Evolutionary conservation across 2,797 vertebrate species (phyloP).

Genomic region (Sandelia bainsii): DNA sequence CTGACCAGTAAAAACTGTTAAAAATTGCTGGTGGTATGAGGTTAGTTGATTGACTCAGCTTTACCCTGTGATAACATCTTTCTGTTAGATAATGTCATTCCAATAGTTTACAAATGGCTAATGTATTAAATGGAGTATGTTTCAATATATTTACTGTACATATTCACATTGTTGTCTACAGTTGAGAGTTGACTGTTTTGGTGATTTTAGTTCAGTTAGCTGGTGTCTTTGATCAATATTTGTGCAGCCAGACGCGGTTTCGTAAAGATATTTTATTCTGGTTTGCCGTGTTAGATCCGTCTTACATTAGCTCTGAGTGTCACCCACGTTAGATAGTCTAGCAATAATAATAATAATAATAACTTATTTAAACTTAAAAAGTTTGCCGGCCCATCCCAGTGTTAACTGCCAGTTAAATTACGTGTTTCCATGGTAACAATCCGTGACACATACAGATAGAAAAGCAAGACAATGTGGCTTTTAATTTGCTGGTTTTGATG

Average conservation of each 20-base stretch:
- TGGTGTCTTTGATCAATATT: conserved; percentile 16
- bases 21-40: conserved; percentile 56
- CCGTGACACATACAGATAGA: no score
- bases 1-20: conserved; percentile 36
- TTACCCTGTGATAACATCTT: conserved; percentile 34
- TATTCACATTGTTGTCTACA: neutral
- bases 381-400: no score
- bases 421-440: no score
- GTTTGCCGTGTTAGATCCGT: neutral
- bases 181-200: conserved; percentile 33
- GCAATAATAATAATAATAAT: no score
- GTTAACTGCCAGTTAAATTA: no score
- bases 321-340: no score
- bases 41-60: conserved; percentile 51
- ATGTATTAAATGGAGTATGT: conserved; percentile 7
- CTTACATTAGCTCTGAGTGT: neutral
- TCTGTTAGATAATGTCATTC: conserved; percentile 15
- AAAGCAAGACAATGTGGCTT: no score
- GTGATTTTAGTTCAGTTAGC: conserved; percentile 22
- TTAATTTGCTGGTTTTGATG: neutral
- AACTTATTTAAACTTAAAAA: no score
- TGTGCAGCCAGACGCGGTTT: conserved; percentile 12
- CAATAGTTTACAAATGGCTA: conserved; percentile 27
- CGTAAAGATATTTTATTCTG: conserved; percentile 10
- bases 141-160: conserved; percentile 44